Base-by-base conservation (phyloP, 2,888 invertebrate species). In the Drosophila paucipuncta region DNA sequence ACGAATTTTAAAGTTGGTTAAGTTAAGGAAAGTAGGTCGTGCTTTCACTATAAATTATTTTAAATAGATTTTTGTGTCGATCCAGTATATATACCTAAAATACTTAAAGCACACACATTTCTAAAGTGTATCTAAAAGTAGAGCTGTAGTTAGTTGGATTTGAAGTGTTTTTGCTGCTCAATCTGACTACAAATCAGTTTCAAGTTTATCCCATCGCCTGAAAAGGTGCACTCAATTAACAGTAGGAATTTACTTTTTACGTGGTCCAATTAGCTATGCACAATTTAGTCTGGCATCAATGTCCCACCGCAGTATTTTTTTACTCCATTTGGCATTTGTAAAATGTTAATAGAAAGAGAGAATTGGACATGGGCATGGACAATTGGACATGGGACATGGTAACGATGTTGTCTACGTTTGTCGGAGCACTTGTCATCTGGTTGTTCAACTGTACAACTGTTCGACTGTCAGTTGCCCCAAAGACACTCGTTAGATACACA, bases 191-290 rank as follows among this genome's bases (percentile, higher is more conserved):
- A 49, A 55, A 53, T 59, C 41, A 50, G 72, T 37, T 43, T 10
- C 16, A 39, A 50, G 49, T 54, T 16, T n/a, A 54, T 53, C 5
- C 41, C 11, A 31, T 47, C 33, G 53, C 60, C 66, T 28, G 31
- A 63, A 80, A 58, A 62, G 60, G 64, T 47, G 72, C 33, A 71
- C 52, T 80, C 81, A 80, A 78, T 80, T 80, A 80, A 72, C 68
- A 76, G 64, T 55, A 65, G 57, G 60, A 43, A 31, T 43, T 60
- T 35, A 55, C 53, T 64, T 31, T 60, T 31, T 60, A 76, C 68
- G 49, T 60, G 68, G 65, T 70, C 82, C 89, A 84, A 84, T 84
- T 89, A 84, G 86, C 78, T 25, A 68, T 68, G 73, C 66, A 67
- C 60, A 64, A 76, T 65, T 71, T 59, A 62, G 61, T 39, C 25